These are phyloP conservation scores for Brachionichthys hirsutus DNA, from an alignment of 2,113 vertebrate genomes.

Conservation along the genomic window DNA sequence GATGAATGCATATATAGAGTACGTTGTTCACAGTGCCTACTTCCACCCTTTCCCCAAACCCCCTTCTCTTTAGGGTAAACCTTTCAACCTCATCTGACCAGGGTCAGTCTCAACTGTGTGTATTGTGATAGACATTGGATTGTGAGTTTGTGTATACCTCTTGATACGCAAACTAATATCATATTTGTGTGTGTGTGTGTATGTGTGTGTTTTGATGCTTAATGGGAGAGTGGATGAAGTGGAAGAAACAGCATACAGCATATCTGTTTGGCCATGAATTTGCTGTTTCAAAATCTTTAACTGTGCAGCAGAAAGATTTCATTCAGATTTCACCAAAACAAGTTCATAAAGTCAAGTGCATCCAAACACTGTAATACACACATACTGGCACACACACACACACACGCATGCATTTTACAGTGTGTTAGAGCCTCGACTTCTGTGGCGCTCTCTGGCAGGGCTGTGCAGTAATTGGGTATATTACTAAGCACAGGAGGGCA, in stretches of 20 bases:
- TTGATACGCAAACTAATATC: background rate
- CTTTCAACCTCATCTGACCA: constrained; percentile 18
- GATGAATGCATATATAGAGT: too few relatives aligned
- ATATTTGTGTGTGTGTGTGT: background rate
- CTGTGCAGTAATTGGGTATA: constrained; percentile 66
- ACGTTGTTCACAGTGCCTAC: background rate
- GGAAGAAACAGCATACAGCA: constrained; percentile 10
- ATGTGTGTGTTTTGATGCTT: constrained; percentile 12
- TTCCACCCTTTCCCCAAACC: background rate
- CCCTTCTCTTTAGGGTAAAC: constrained; percentile 12
- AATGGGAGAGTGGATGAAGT: background rate
- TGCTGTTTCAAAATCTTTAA: constrained; percentile 23
- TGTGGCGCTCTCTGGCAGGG: constrained; percentile 37
- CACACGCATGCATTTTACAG: background rate
- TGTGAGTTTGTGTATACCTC: constrained; percentile 3
- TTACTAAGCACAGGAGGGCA: constrained; percentile 59
- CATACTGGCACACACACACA: too few relatives aligned
- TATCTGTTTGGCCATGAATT: constrained; percentile 44
- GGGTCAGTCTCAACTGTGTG: constrained; percentile 29
- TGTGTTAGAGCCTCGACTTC: constrained; percentile 23
- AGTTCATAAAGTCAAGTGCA: too few relatives aligned
- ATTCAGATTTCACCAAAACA: background rate
- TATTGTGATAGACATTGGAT: constrained; percentile 14
- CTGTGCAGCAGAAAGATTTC: constrained; percentile 24
- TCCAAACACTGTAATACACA: too few relatives aligned